Evolutionary conservation across 2,113 vertebrate genomes (phyloP).

Genomic region (Poicephalus gulielmi): DNA sequence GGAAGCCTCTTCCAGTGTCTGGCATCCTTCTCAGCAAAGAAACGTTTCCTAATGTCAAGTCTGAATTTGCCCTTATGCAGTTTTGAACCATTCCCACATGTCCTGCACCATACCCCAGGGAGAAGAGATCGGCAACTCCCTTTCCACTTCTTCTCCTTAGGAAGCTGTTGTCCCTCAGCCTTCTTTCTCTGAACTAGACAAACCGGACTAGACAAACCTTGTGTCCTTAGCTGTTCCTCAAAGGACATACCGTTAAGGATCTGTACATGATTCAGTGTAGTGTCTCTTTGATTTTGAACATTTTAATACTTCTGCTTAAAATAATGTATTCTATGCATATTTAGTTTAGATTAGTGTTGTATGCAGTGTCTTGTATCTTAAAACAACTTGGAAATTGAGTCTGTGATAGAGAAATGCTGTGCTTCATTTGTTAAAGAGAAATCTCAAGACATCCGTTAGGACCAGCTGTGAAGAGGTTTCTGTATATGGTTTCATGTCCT

Average conservation of each 20-base stretch:
- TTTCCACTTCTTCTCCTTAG: background rate
- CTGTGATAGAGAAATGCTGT: background rate
- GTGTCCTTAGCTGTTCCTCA: background rate
- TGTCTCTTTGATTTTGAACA: background rate
- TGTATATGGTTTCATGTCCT: background rate
- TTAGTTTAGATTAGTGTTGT: background rate
- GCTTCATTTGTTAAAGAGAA: background rate
- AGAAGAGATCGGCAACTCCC: background rate
- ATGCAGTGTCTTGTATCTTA: background rate
- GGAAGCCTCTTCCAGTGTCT: background rate
- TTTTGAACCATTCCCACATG: background rate
- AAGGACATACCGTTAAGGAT: background rate
- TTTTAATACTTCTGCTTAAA: background rate
- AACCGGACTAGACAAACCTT: background rate
- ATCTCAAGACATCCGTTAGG: background rate
- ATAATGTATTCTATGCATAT: background rate
- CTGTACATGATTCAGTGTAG: background rate
- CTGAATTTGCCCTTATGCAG: background rate
- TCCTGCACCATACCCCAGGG: background rate
- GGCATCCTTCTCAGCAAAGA: background rate
- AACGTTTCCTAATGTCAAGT: background rate
- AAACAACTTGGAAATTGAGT: background rate
- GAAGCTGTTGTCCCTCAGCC: background rate
- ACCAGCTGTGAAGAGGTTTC: background rate
- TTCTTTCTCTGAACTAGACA: background rate